Evolutionary conservation across 2,113 vertebrate species (phyloP).

Genomic region (Onychorhynchus coronatus): DNA sequence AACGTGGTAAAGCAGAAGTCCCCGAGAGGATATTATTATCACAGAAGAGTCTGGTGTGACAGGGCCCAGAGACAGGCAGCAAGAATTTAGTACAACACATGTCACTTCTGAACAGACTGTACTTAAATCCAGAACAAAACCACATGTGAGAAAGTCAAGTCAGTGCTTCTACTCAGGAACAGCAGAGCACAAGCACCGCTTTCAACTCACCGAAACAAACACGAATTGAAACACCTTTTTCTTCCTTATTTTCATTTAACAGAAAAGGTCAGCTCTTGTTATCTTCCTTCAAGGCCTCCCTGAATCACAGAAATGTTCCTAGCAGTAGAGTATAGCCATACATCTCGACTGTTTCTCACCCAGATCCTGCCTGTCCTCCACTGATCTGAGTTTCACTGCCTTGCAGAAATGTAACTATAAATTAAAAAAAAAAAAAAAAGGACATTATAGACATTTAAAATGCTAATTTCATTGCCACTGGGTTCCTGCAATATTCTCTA

Average conservation of each 20-base stretch:
- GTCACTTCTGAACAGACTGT: neutral
- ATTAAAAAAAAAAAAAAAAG: neutral
- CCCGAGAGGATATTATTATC: neutral
- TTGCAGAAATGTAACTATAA: neutral
- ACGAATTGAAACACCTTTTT: accelerated
- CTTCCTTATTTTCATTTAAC: neutral
- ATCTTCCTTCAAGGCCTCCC: neutral
- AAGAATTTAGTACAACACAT: neutral
- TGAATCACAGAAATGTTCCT: neutral
- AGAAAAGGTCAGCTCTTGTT: neutral
- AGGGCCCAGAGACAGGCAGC: neutral
- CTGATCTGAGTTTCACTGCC: neutral
- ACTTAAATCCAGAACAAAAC: neutral
- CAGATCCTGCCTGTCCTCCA: neutral
- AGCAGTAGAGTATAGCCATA: neutral
- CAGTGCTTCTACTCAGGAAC: neutral
- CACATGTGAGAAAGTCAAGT: neutral
- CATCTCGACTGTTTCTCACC: neutral
- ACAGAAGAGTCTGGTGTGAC: neutral
- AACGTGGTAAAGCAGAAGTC: neutral
- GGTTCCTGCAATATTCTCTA: neutral
- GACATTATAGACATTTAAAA: neutral
- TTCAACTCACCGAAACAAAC: neutral
- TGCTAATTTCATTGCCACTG: neutral
- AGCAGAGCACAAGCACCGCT: neutral